phyloP scores from a whole-genome alignment of 2,888 invertebrate genomes.

The Acheta domesticus region DNA sequence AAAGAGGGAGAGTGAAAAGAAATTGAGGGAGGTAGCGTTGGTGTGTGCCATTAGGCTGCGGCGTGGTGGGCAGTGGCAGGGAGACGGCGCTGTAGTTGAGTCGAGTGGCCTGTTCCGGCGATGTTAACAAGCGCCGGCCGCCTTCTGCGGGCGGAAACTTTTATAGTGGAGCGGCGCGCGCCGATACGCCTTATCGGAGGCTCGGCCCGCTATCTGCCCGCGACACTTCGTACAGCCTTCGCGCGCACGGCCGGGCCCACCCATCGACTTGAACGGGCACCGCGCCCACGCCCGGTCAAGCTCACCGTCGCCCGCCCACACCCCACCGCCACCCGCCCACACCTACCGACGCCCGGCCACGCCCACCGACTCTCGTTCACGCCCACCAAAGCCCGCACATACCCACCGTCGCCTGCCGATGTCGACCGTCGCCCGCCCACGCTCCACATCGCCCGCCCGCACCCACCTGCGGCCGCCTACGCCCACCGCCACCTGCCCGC shows the following conservation, averaged over 20 bases:
- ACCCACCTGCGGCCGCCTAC: too few relatives aligned
- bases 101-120: background rate
- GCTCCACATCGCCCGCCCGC: too few relatives aligned
- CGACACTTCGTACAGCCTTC: background rate
- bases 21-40: too few relatives aligned
- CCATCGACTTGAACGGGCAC: background rate
- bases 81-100: background rate
- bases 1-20: too few relatives aligned
- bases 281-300: background rate
- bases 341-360: too few relatives aligned
- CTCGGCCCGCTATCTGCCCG: background rate
- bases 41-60: background rate
- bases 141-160: background rate
- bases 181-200: background rate
- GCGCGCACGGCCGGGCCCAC: background rate
- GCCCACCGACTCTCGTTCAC: too few relatives aligned
- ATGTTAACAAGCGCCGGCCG: background rate
- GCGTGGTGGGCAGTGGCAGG: background rate
- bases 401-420: too few relatives aligned
- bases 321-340: background rate
- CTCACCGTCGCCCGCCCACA: background rate
- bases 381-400: too few relatives aligned
- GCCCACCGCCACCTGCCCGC: too few relatives aligned
- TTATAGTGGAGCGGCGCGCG: background rate
- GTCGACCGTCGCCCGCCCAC: too few relatives aligned